Percentiles rank a stretch among this genome's conserved stretches.
Conservation (phyloP, 2,888 invertebrate species). For the Sepiola atlantica region DNA sequence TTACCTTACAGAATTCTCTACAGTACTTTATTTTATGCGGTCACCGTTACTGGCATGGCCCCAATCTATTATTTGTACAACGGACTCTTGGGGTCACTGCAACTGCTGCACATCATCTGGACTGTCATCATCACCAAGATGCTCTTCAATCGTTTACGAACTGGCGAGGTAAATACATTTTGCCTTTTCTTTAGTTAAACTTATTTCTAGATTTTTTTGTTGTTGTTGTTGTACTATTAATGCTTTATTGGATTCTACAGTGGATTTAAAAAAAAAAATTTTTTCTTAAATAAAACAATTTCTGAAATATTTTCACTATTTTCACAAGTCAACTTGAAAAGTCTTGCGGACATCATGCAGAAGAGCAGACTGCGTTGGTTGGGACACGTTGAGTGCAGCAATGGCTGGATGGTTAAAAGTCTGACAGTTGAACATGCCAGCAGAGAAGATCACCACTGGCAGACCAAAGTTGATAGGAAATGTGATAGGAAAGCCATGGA, state of each 20-base stretch:
- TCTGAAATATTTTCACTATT: background rate
- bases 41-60: conserved; percentile 54
- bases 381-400: too few species aligned
- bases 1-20: conserved; percentile 80
- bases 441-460: too few species aligned
- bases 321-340: too few species aligned
- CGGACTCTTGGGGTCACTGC: conserved; percentile 58
- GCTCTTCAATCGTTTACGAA: conserved; percentile 51
- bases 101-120: conserved; percentile 67
- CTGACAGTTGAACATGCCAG: too few species aligned
- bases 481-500: too few species aligned
- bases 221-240: background rate
- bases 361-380: too few species aligned
- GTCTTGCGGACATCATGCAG: too few species aligned
- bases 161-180: conserved; percentile 52
- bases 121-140: conserved; percentile 79
- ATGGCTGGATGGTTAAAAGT: too few species aligned
- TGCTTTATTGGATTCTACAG: background rate
- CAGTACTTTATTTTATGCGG: conserved; percentile 84
- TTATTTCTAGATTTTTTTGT: background rate
- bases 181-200: background rate
- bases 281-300: too few species aligned
- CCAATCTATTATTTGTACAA: conserved; percentile 63
- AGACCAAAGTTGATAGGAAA: too few species aligned
- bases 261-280: too few species aligned